Evolutionary conservation across 2,797 vertebrate genomes (phyloP), one percentile per base, ranked within the genome.

Genomic region (Neosilurus hyrtlii): DNA sequence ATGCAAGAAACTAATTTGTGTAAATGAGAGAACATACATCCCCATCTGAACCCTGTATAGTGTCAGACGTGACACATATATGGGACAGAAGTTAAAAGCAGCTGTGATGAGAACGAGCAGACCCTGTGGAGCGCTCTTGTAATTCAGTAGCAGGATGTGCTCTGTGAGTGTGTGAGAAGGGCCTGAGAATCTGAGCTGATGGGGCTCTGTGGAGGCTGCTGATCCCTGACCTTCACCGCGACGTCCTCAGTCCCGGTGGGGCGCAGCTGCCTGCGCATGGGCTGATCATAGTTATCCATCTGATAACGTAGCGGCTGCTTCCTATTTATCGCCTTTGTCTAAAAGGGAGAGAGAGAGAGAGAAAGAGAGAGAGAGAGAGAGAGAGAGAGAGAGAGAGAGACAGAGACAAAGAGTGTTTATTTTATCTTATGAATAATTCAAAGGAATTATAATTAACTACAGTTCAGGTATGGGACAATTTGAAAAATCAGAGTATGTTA

Each of bases 301-400:
- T 97, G 96, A 89, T 96, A 96, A 82, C 96, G 94, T 78, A 97
- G 88, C 0, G 97, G 97, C 89, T 97, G 95, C 88, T 97, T 98
- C 92, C 98, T 96, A 94, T 99, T 99, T 90, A 98, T 94, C 80
- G 96, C 96, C 92, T 97, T 99, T 9, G 97, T 94, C 93, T 97
- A 92, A 89, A 89, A 81, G 82, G 89, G 86, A 57, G 24, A 78
- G 73, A 30, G 22, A 63, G 22, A 56, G 18, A 62, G 62, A 61
- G 66, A 52, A 15, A 68, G 63, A 2, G 18, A 81, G 51, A 24
- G 66, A 37, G 59, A 56, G 52, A 35, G 24, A 54, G 52, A 83
- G 74, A 26, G 56, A 82, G 74, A n/a, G 51, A 65, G 43, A 59
- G 22, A 75, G 63, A 66, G 68, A 65, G 16, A 74, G 61, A 3